Conservation (phyloP, 2,888 invertebrate species). For the Nomada lathburiana region DNA sequence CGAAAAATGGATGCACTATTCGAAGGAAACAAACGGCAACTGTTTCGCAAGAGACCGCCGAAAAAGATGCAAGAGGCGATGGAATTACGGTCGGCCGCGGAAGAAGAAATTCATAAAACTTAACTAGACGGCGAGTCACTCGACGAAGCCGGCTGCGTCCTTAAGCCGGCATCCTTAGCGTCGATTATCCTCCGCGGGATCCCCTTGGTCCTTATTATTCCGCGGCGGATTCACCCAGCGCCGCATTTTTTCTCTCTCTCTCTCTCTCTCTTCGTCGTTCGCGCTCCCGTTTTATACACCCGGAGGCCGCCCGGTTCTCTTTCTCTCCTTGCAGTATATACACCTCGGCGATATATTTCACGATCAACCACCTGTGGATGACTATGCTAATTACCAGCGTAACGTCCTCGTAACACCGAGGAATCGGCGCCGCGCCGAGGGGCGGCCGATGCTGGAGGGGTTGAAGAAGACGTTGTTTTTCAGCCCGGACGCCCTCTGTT, state of each 20-base stretch:
- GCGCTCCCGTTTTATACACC: constrained; percentile 35
- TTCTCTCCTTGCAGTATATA: constrained; percentile 22
- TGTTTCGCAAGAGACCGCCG: neutral
- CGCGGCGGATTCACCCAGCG: constrained; percentile 43
- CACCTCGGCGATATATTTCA: constrained; percentile 66
- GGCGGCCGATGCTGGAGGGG: constrained; percentile 34
- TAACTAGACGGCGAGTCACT: constrained; percentile 14
- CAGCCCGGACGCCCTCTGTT: constrained; percentile 36
- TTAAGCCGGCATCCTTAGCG: constrained; percentile 49
- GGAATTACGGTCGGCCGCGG: neutral
- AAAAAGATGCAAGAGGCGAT: neutral
- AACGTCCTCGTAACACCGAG: constrained; percentile 67
- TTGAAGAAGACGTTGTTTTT: constrained; percentile 67
- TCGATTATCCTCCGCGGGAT: constrained; percentile 54
- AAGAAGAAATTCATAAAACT: constrained; percentile 33
- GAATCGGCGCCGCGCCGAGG: constrained; percentile 55
- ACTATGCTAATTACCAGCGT: constrained; percentile 73
- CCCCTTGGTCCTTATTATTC: constrained; percentile 55
- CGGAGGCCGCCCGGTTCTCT: constrained; percentile 9
- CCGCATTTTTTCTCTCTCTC: constrained; percentile 31
- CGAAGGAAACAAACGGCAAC: too few species aligned
- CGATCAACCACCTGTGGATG: constrained; percentile 75
- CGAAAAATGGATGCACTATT: too few species aligned
- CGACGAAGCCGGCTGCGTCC: constrained; percentile 25
- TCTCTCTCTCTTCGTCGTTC: constrained; percentile 15